Evolutionary conservation across 2,888 invertebrate species (phyloP).

Genomic region (Plebejus anna): DNA sequence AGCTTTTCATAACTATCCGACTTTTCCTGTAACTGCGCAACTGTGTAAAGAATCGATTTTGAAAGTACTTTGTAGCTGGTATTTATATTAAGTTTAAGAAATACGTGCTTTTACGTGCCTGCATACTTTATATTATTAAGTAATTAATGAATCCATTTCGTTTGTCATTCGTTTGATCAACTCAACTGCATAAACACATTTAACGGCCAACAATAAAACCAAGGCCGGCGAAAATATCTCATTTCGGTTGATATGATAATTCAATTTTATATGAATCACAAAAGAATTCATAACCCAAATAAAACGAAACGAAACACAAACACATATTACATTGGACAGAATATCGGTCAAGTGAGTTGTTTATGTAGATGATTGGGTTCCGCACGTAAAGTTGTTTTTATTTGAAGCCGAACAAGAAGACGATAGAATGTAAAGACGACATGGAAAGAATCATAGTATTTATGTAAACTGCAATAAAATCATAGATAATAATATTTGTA

Average conservation of each 20-base stretch:
- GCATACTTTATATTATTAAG: too few species aligned
- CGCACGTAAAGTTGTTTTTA: background rate
- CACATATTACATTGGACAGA: conserved; percentile 13
- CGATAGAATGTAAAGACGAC: background rate
- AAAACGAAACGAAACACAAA: background rate
- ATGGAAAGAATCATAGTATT: background rate
- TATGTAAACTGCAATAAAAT: background rate
- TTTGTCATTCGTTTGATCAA: background rate
- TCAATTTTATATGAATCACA: conserved; percentile 19
- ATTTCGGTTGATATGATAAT: conserved; percentile 17
- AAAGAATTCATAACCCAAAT: conserved; percentile 17
- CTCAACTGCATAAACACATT: background rate
- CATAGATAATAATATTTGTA: background rate
- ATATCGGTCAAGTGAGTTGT: conserved; percentile 1
- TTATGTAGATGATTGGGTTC: background rate
- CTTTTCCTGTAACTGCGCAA: conserved; percentile 1
- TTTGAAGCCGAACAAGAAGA: background rate
- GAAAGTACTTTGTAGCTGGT: background rate
- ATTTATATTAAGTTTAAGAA: background rate
- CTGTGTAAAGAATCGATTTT: conserved; percentile 7
- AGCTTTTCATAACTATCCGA: conserved; percentile 18
- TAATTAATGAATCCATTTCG: too few species aligned
- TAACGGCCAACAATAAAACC: conserved; percentile 1
- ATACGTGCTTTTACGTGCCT: too few species aligned
- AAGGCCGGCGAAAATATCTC: conserved; percentile 11